Percentiles rank a stretch among this genome's conserved stretches.
Conservation (phyloP, 2,113 vertebrate species). For the Rhinopomastus cyanomelas region DNA sequence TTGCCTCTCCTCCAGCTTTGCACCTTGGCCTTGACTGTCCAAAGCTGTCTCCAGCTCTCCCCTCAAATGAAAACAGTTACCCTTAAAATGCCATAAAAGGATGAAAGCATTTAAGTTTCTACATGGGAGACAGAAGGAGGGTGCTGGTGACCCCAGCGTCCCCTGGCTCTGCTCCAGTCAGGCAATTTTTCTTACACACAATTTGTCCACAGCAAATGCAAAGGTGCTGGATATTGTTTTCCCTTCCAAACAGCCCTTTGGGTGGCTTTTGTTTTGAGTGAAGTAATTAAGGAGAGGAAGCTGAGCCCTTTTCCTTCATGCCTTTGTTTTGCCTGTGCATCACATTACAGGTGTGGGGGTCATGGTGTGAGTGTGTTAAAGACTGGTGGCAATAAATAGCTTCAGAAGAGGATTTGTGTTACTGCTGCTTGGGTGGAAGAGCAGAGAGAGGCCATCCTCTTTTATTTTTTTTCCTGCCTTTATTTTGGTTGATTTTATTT, state of each 20-base stretch:
- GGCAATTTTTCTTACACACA: background rate
- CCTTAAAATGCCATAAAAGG: background rate
- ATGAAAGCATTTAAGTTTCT: background rate
- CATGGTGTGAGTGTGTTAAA: background rate
- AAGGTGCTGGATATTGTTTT: constrained; percentile 20
- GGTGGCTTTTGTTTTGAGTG: constrained; percentile 17
- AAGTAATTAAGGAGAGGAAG: constrained; percentile 56
- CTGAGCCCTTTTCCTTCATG: constrained; percentile 52
- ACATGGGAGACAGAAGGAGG: fast-evolving
- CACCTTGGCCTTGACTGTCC: background rate
- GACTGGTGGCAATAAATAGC: constrained; percentile 45
- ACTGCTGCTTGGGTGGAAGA: background rate
- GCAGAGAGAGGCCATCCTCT: background rate
- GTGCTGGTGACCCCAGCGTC: background rate
- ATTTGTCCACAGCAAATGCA: background rate
- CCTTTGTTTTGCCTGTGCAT: constrained; percentile 49
- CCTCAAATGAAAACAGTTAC: background rate
- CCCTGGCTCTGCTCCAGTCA: background rate
- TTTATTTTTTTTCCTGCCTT: fast-evolving
- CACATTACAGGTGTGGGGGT: constrained; percentile 45
- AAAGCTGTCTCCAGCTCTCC: background rate
- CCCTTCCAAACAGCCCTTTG: background rate
- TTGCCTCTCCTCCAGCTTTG: background rate
- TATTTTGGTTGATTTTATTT: background rate
- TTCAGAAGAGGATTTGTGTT: constrained; percentile 14